These are phyloP conservation scores for Lasioglossum pauxillum DNA, from an alignment of 2,888 invertebrate species.

Conservation along the genomic window DNA sequence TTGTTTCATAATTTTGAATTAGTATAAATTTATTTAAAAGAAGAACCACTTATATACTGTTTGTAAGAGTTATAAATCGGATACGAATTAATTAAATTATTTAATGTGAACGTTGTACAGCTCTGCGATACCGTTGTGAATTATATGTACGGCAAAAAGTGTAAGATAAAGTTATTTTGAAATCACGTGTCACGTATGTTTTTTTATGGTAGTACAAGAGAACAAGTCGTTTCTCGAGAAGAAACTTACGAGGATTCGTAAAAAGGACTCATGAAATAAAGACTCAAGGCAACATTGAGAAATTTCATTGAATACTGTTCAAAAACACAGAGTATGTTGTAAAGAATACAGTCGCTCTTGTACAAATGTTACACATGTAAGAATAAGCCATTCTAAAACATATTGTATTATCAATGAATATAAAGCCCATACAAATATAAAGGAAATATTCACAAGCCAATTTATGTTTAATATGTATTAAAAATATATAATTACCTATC, in stretches of 20 bases:
- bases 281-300: slow-evolving; percentile 55
- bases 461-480: slow-evolving; percentile 76
- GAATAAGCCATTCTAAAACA: slow-evolving; percentile 72
- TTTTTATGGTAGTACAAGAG: slow-evolving; percentile 7
- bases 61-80: slow-evolving; percentile 9
- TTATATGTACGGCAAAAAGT: slow-evolving; percentile 24
- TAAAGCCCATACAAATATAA: slow-evolving; percentile 81
- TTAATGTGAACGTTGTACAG: slow-evolving; percentile 32
- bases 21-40: slow-evolving; percentile 31
- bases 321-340: slow-evolving; percentile 72
- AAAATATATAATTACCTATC: slow-evolving; percentile 78
- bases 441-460: slow-evolving; percentile 80
- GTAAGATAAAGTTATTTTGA: slow-evolving; percentile 43
- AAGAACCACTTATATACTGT: slow-evolving; percentile 14
- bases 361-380: slow-evolving; percentile 72
- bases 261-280: slow-evolving; percentile 54
- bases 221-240: neutral
- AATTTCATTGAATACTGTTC: slow-evolving; percentile 71
- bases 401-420: slow-evolving; percentile 72
- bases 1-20: slow-evolving; percentile 19
- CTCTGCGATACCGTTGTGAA: slow-evolving; percentile 4
- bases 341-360: slow-evolving; percentile 72
- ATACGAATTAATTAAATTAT: slow-evolving; percentile 38
- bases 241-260: slow-evolving; percentile 30
- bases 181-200: slow-evolving; percentile 15